phyloP scores from a whole-genome alignment of 1,140 invertebrate species.

The Orius laevigatus region DNA sequence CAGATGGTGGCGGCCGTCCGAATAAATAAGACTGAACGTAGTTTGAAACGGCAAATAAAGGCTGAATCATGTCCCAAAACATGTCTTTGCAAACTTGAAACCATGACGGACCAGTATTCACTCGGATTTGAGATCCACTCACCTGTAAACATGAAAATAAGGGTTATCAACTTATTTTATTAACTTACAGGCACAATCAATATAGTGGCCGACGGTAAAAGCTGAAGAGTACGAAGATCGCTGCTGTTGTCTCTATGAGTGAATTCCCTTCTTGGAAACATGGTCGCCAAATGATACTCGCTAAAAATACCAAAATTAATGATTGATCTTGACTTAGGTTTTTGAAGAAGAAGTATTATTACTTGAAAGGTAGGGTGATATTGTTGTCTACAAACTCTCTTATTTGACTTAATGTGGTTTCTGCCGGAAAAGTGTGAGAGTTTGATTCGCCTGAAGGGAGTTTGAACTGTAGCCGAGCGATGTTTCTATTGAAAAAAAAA shows the following conservation, averaged over 20 bases:
- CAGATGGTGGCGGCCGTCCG: background rate
- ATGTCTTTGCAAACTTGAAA: constrained; percentile 16
- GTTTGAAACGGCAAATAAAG: constrained; percentile 25
- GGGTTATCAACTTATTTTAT: constrained; percentile 17
- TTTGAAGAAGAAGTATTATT: constrained; percentile 3
- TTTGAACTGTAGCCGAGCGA: constrained; percentile 62
- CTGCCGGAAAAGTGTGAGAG: constrained; percentile 42
- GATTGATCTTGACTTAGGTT: background rate
- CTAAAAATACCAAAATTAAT: constrained; percentile 28
- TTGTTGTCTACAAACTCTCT: constrained; percentile 39
- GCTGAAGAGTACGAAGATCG: constrained; percentile 47
- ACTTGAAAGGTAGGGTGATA: constrained; percentile 28
- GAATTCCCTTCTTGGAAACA: constrained; percentile 63
- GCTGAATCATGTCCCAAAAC: constrained; percentile 29
- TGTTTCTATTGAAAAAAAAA: constrained; percentile 11
- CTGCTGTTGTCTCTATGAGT: constrained; percentile 38
- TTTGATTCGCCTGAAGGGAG: constrained; percentile 56
- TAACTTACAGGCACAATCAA: constrained; percentile 50
- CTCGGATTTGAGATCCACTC: too few relatives aligned
- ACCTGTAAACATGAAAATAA: too few relatives aligned
- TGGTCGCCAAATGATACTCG: constrained; percentile 52
- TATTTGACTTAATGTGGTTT: constrained; percentile 36
- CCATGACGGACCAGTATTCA: too few relatives aligned
- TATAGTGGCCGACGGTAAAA: constrained; percentile 64
- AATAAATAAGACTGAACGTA: background rate